Conservation (phyloP, 2,797 vertebrate genomes). For the Chiloscyllium punctatum region DNA sequence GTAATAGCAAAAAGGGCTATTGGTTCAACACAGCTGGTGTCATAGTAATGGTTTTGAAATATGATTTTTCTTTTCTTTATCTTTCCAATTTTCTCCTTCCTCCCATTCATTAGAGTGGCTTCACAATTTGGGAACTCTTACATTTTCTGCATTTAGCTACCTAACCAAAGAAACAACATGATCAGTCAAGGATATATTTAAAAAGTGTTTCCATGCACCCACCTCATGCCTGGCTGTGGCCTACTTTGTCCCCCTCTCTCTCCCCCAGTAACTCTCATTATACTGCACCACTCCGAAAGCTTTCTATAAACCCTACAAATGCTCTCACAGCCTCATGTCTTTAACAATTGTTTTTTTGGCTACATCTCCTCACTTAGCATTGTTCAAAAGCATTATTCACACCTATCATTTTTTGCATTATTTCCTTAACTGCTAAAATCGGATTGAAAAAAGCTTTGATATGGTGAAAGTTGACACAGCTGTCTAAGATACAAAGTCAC, state of each 20-base stretch:
- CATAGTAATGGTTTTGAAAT: background rate
- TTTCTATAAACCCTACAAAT: background rate
- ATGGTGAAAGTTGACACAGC: slow-evolving; percentile 55
- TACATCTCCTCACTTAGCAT: background rate
- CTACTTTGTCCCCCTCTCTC: background rate
- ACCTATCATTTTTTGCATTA: slow-evolving; percentile 40
- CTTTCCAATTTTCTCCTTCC: background rate
- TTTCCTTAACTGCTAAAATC: slow-evolving; percentile 35
- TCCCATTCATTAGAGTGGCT: background rate
- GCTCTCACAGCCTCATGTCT: background rate
- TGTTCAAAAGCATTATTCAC: slow-evolving; percentile 37
- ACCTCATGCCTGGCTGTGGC: background rate
- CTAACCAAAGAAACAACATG: background rate
- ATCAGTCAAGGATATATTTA: background rate
- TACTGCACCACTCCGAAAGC: background rate
- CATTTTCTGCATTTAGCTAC: background rate
- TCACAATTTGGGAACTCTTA: background rate
- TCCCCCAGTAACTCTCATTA: no score
- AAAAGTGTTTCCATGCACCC: background rate
- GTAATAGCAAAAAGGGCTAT: background rate
- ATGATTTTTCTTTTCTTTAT: background rate
- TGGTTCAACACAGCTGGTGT: background rate
- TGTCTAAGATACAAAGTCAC: slow-evolving; percentile 48
- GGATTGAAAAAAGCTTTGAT: slow-evolving; percentile 19
- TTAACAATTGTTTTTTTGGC: background rate